These are phyloP conservation scores for Neocrepidodera transversa DNA, from an alignment of 2,888 invertebrate species.

Conservation along the genomic window DNA sequence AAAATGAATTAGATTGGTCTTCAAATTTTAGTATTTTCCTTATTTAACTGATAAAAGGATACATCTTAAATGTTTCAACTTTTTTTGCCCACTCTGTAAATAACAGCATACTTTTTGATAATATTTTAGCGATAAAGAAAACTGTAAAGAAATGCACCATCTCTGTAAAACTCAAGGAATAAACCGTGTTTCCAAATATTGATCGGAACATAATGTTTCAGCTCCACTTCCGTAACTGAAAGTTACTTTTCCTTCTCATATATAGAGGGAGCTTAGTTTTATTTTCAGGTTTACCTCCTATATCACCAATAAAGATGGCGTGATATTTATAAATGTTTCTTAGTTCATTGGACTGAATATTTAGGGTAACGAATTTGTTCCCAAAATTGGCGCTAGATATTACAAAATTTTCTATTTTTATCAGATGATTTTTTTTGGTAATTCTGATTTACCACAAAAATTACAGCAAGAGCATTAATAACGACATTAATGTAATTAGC, in stretches of 20 bases:
- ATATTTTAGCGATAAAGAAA: not conserved
- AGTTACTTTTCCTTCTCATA: not conserved
- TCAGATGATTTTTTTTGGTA: too few relatives aligned
- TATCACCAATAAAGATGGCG: not conserved
- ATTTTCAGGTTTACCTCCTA: not conserved
- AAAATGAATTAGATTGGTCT: too few relatives aligned
- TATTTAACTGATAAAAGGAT: too few relatives aligned
- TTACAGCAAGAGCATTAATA: too few relatives aligned
- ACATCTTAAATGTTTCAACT: not conserved
- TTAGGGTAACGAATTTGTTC: too few relatives aligned
- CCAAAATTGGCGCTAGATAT: too few relatives aligned
- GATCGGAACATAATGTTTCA: not conserved
- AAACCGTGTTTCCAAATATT: not conserved
- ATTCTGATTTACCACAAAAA: too few relatives aligned
- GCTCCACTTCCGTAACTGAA: not conserved
- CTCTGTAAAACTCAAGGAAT: not conserved
- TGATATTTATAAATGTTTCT: too few relatives aligned
- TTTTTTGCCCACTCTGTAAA: not conserved
- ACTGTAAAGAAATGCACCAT: not conserved
- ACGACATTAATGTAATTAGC: too few relatives aligned
- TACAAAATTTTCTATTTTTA: too few relatives aligned
- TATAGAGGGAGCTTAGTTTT: not conserved
- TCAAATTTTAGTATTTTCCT: too few relatives aligned
- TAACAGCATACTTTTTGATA: not conserved
- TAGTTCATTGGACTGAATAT: too few relatives aligned